These are phyloP conservation scores for Caradrina kadenii DNA, from an alignment of 2,888 invertebrate species.

Conservation along the genomic window DNA sequence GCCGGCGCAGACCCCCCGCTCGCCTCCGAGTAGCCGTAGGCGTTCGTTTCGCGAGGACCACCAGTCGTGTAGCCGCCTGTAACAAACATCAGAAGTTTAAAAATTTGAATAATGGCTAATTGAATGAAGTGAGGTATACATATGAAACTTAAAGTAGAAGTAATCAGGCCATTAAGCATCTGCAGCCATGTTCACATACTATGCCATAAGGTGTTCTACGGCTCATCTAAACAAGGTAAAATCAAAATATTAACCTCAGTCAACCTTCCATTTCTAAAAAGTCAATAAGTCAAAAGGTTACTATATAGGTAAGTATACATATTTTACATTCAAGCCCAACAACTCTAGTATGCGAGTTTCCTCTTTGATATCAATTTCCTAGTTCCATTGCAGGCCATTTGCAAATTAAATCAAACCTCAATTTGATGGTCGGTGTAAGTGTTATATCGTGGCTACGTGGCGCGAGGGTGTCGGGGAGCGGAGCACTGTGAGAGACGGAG, in stretches of 20 bases:
- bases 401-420: constrained; percentile 60
- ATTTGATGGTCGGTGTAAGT: constrained; percentile 50
- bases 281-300: background rate
- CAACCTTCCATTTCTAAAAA: background rate
- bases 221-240: background rate
- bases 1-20: constrained; percentile 79
- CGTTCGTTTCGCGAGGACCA: constrained; percentile 88
- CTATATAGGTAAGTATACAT: background rate
- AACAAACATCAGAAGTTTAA: constrained; percentile 58
- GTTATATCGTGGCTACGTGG: constrained; percentile 50
- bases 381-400: constrained; percentile 24
- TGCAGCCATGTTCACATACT: background rate
- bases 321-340: background rate
- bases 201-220: background rate
- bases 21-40: constrained; percentile 87
- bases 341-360: background rate
- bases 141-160: background rate
- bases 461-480: constrained; percentile 51
- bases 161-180: background rate
- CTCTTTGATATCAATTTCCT: constrained; percentile 21
- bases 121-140: background rate
- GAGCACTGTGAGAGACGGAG: constrained; percentile 33
- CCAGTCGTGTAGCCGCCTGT: constrained; percentile 90
- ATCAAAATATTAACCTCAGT: too few relatives aligned
- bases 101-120: background rate